Percentiles rank a stretch among this genome's conserved stretches.
Evolutionary conservation across 2,888 invertebrate species (phyloP).

Genomic region (Agrotis clavis): DNA sequence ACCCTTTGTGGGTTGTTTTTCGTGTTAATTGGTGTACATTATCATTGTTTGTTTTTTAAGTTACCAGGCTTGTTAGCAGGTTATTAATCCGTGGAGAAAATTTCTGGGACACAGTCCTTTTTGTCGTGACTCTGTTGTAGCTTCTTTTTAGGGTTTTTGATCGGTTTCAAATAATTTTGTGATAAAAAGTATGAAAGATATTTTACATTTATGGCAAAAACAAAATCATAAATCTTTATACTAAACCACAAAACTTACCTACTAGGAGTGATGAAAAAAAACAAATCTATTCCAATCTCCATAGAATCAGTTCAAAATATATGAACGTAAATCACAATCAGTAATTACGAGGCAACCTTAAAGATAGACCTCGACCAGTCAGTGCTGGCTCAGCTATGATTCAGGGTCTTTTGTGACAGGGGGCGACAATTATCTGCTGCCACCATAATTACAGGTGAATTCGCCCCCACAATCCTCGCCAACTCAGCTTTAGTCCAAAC

Average conservation of each 20-base stretch:
- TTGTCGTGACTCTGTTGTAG: background rate
- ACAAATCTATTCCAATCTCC: background rate
- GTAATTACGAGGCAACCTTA: conserved; percentile 60
- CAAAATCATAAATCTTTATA: background rate
- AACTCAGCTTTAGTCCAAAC: conserved; percentile 56
- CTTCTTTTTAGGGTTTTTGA: background rate
- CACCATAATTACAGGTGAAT: conserved; percentile 67
- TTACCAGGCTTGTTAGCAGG: background rate
- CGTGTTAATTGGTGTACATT: conserved; percentile 25
- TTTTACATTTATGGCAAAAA: too few species aligned
- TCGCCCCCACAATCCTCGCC: conserved; percentile 59
- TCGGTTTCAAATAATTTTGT: background rate
- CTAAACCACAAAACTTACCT: background rate
- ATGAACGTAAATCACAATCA: conserved; percentile 42
- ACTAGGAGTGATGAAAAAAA: background rate
- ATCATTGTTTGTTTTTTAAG: conserved; percentile 23
- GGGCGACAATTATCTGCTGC: conserved; percentile 67
- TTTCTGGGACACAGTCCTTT: background rate
- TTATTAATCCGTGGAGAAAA: background rate
- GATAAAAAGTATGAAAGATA: too few species aligned
- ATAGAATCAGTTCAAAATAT: conserved; percentile 22
- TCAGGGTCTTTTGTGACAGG: conserved; percentile 62
- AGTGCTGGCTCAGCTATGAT: conserved; percentile 63
- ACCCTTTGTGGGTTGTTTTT: conserved; percentile 24
- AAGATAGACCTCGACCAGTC: conserved; percentile 57